Evolutionary conservation across 1,140 invertebrate genomes (phyloP).

Genomic region (Nasonia longicornis): DNA sequence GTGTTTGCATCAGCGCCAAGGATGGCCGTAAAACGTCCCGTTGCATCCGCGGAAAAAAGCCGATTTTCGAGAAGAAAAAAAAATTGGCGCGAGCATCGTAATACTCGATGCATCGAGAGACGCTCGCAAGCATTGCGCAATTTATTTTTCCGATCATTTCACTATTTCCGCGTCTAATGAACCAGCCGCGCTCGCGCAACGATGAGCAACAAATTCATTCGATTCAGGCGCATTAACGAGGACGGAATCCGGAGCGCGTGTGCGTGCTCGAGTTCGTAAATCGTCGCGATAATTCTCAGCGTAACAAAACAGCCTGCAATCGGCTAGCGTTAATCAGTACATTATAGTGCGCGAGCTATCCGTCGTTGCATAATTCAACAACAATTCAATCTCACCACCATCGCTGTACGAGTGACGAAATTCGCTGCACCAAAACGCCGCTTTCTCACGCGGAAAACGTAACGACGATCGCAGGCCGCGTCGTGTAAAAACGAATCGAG

Average conservation of each 20-base stretch:
- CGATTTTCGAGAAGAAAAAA: not conserved
- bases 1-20: not conserved
- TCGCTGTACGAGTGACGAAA: no score
- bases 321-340: no score
- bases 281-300: no score
- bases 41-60: not conserved
- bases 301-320: no score
- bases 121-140: not conserved
- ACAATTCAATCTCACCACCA: no score
- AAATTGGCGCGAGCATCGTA: not conserved
- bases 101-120: not conserved
- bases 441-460: not conserved
- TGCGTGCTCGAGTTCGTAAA: no score
- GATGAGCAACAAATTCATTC: not conserved
- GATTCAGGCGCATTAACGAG: not conserved
- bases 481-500: not conserved
- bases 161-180: not conserved
- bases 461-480: not conserved
- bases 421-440: no score
- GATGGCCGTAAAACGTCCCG: conserved; percentile 2
- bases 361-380: no score
- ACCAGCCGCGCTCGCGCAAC: not conserved
- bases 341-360: no score
- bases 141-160: not conserved
- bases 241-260: no score